phyloP scores from a whole-genome alignment of 1,140 invertebrate genomes.

The Apis dorsata region DNA sequence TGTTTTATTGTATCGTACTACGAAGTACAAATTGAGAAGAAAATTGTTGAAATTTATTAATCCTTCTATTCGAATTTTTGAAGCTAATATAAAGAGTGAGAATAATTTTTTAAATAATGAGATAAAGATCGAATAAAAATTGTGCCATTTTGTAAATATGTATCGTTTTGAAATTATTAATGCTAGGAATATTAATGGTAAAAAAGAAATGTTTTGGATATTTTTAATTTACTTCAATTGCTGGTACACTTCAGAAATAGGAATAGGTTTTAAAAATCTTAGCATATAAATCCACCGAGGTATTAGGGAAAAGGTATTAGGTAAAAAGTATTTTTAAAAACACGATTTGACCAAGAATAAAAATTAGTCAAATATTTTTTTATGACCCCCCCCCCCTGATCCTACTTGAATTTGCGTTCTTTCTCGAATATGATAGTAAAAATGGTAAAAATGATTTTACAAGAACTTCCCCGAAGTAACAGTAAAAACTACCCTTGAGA shows the following conservation, averaged over 20 bases:
- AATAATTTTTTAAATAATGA: not conserved
- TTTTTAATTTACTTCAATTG: not conserved
- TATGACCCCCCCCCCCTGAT: not conserved
- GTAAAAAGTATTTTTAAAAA: not conserved
- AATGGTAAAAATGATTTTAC: slow-evolving; percentile 36
- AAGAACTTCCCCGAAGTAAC: not conserved
- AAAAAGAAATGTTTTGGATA: no score
- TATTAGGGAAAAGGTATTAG: not conserved
- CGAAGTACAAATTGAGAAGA: not conserved
- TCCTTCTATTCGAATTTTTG: no score
- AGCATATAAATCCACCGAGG: not conserved
- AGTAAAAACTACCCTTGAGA: not conserved
- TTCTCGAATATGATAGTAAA: not conserved
- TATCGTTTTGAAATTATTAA: no score
- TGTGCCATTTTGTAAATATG: no score
- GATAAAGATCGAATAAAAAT: not conserved
- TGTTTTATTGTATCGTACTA: not conserved
- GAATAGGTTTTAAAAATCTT: not conserved
- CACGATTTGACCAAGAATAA: not conserved
- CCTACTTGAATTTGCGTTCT: no score
- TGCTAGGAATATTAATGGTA: no score
- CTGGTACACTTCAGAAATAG: not conserved
- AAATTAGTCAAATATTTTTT: not conserved
- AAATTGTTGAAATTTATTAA: not conserved
- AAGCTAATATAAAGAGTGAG: no score